Evolutionary conservation across 2,888 invertebrate species (phyloP).

Genomic region (Thecocarcelia acutangulata): DNA sequence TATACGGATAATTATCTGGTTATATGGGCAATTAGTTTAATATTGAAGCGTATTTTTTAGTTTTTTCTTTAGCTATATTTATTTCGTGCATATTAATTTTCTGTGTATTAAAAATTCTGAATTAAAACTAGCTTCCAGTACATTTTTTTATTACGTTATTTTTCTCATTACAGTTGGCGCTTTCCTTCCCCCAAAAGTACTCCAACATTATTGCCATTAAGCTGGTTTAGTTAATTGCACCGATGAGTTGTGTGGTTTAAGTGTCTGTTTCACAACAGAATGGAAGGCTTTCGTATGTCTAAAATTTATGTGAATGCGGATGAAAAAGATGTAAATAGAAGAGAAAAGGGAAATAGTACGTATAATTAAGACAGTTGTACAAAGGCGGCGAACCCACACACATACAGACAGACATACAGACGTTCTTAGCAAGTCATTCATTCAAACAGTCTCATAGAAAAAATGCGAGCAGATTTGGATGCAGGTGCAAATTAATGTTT

Average conservation of each 20-base stretch:
- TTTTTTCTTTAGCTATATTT: too few relatives aligned
- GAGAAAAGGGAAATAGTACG: conserved; percentile 14
- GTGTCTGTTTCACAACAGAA: conserved; percentile 36
- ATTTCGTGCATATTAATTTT: too few relatives aligned
- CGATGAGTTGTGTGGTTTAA: conserved; percentile 63
- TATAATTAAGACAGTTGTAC: conserved; percentile 34
- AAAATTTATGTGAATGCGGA: conserved; percentile 18
- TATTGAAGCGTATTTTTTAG: too few relatives aligned
- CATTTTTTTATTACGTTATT: too few relatives aligned
- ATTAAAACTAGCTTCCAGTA: too few relatives aligned
- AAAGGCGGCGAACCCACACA: neutral
- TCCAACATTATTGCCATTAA: conserved; percentile 52
- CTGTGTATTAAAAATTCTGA: too few relatives aligned
- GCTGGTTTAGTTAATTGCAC: conserved; percentile 63
- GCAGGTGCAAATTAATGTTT: neutral
- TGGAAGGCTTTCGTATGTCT: conserved; percentile 26
- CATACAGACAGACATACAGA: neutral
- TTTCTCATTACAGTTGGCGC: neutral
- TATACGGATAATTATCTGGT: too few relatives aligned
- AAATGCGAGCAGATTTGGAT: neutral
- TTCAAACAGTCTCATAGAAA: neutral
- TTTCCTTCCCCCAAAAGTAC: conserved; percentile 23
- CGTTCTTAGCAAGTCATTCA: neutral
- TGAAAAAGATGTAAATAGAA: conserved; percentile 30
- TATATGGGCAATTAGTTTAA: too few relatives aligned